These are phyloP conservation scores for Procapra przewalskii DNA, from an alignment of 2,113 vertebrate genomes.

Conservation along the genomic window DNA sequence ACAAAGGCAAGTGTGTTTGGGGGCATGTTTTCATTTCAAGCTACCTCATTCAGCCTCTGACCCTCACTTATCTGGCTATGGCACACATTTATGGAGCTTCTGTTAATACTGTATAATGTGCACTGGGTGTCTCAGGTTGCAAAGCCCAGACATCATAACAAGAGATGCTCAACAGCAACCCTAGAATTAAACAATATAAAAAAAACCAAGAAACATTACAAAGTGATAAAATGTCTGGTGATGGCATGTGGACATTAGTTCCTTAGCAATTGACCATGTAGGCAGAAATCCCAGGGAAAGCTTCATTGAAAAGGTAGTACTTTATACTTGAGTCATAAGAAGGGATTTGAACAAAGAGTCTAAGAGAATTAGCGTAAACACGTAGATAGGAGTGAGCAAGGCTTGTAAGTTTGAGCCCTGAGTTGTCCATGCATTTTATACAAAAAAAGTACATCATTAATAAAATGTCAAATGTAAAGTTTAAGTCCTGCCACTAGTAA, in stretches of 20 bases:
- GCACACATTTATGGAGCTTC: background rate
- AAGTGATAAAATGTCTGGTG: background rate
- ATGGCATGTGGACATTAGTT: background rate
- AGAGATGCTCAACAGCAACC: background rate
- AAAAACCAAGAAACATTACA: background rate
- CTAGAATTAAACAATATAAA: background rate
- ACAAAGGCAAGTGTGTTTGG: background rate
- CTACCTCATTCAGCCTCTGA: background rate
- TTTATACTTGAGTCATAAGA: background rate
- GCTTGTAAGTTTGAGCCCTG: background rate
- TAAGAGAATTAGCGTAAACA: background rate
- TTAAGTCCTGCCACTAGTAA: background rate
- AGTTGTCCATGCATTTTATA: background rate
- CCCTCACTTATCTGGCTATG: background rate
- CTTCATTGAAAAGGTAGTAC: background rate
- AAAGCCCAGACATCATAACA: background rate
- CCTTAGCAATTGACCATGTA: background rate
- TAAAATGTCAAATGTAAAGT: slow-evolving; percentile 10
- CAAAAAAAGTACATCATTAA: background rate
- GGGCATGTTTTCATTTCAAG: background rate
- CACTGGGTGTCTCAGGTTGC: background rate
- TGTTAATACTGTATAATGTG: background rate
- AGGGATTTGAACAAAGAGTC: background rate
- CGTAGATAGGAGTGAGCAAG: background rate
- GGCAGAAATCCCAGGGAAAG: background rate